Evolutionary conservation across 2,888 invertebrate genomes (phyloP).

Genomic region (Dynastes hyllus): DNA sequence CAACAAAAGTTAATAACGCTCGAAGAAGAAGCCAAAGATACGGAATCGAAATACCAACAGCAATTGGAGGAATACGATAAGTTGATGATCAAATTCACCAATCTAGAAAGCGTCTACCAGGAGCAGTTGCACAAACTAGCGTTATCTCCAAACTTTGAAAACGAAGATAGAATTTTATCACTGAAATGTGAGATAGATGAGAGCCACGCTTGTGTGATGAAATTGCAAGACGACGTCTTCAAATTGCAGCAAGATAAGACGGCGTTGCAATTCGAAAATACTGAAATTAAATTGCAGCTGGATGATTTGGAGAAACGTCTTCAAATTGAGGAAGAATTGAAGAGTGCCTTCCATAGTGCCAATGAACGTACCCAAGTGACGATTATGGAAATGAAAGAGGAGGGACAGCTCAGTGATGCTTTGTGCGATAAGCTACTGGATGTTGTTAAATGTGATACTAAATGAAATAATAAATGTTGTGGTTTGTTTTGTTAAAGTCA

Average conservation of each 20-base stretch:
- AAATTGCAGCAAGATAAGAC: constrained; percentile 61
- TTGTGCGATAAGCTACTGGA: constrained; percentile 15
- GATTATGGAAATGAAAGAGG: constrained; percentile 60
- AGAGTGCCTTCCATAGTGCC: constrained; percentile 59
- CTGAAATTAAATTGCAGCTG: constrained; percentile 62
- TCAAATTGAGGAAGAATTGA: constrained; percentile 62
- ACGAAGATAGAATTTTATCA: constrained; percentile 52
- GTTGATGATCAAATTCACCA: constrained; percentile 14
- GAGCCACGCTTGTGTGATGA: constrained; percentile 57
- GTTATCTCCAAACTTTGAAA: neutral
- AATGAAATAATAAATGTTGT: too few species aligned
- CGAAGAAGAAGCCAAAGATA: neutral
- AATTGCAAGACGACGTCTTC: constrained; percentile 60
- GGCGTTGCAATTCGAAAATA: constrained; percentile 64
- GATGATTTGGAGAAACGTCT: constrained; percentile 63
- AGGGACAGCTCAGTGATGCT: constrained; percentile 56
- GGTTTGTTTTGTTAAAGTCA: too few species aligned
- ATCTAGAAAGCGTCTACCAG: neutral
- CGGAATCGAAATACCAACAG: constrained; percentile 1
- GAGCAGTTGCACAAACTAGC: neutral
- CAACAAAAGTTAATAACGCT: constrained; percentile 1
- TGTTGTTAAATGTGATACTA: neutral
- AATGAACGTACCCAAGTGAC: constrained; percentile 59
- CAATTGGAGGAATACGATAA: constrained; percentile 20
- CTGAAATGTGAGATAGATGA: constrained; percentile 59